Base-by-base conservation (phyloP, 2,888 invertebrate species). In the Epinotia bilunana region DNA sequence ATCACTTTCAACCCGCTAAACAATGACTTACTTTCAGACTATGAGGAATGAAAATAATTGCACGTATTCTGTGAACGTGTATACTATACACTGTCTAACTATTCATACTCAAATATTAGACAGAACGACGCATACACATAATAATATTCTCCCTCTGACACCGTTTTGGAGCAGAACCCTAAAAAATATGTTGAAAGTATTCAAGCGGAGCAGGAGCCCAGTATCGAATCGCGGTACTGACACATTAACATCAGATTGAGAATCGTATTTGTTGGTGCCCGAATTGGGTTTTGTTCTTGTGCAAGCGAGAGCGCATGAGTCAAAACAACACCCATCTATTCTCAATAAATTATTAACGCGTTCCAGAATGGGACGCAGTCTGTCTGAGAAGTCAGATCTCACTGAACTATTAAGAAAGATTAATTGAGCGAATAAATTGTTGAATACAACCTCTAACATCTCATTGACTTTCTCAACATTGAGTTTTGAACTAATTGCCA, bases 361-460 rank as follows among this genome's bases (percentile, higher is more conserved):
- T 49, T 49, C 16, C 16, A 49, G 16, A 49, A 49, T 49, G 4
- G 49, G 16, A 4, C 49, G 7, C 39, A 39, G 9, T 39, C 49
- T 5, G 13, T 57, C 43, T 43, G 68, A 16, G 20, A 58, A 39
- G 7, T 58, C 13, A 43, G 28, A 67, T 39, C 43, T 43, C 20
- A 58, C 43, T 43, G 60, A 60, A 67, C 39, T 18, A 13, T 11
- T 39, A 39, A 60, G n/a, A 60, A 57, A 69, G n/a, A 60, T 23
- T 60, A 69, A 60, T 69, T 58, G 58, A 46, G 43, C 58, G 46
- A 23, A 23, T 69, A 68, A 68, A 57, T 39, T 68, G 43, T 68
- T 43, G 28, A 57, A 57, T 58, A 57, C 13, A 49, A 28, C 53
- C 18, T 23, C 9, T 33, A 43, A 46, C 39, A 62, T 39, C 18